phyloP scores from a whole-genome alignment of 2,113 vertebrate species.

The Perca fluviatilis region DNA sequence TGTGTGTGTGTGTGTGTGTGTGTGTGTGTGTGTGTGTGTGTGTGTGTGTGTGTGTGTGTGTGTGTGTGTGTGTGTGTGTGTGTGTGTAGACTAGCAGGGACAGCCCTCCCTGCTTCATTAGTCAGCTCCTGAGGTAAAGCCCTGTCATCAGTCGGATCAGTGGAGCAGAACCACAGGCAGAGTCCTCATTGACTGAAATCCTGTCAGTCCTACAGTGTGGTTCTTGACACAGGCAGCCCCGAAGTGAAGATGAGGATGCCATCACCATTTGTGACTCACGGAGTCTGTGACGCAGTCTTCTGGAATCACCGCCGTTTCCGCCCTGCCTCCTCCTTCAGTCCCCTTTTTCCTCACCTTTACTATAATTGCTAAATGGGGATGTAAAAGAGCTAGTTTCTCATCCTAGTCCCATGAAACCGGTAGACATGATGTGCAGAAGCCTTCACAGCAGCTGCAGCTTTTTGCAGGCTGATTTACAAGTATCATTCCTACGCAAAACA shows the following conservation, averaged over 20 bases:
- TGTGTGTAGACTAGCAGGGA: conserved; percentile 23
- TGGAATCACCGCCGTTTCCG: conserved; percentile 2
- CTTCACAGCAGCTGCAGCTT: not conserved
- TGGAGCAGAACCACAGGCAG: not conserved
- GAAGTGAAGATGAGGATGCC: conserved; percentile 14
- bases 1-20: no score
- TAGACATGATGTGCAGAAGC: conserved; percentile 49
- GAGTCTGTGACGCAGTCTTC: conserved; percentile 18
- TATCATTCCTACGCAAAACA: no score
- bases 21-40: conserved; percentile 15
- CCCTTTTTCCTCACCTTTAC: not conserved
- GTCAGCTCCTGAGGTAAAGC: conserved; percentile 25
- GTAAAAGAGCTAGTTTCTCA: not conserved
- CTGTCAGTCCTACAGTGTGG: not conserved
- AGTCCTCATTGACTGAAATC: not conserved
- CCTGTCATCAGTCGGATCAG: conserved; percentile 24
- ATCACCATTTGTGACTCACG: conserved; percentile 26
- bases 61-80: conserved; percentile 3
- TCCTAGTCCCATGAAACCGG: conserved; percentile 68
- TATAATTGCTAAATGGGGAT: not conserved
- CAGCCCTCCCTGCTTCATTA: conserved; percentile 48
- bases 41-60: not conserved
- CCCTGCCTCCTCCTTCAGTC: not conserved
- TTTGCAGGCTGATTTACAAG: not conserved
- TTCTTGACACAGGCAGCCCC: not conserved